Conservation (phyloP, 2,113 vertebrate species). For the Archocentrus centrarchus region DNA sequence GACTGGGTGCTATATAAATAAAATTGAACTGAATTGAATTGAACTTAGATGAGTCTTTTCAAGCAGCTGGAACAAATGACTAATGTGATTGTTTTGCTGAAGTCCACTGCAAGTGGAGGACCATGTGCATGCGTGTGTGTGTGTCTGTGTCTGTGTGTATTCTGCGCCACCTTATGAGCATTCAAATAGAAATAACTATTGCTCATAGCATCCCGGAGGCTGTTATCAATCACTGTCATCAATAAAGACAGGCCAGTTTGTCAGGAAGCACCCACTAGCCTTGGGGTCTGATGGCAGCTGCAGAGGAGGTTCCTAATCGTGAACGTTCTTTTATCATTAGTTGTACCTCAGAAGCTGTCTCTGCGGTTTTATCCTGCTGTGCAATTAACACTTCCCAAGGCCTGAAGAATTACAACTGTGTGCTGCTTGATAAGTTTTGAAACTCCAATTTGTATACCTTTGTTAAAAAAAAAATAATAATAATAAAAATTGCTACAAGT, state of each 20-base stretch:
- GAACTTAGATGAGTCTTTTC: too few species aligned
- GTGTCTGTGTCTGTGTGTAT: not conserved
- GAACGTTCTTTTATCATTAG: constrained; percentile 42
- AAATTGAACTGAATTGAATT: too few species aligned
- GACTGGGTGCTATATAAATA: too few species aligned
- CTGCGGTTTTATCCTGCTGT: constrained; percentile 41
- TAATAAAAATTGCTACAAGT: not conserved
- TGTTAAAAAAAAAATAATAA: not conserved
- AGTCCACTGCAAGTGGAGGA: not conserved
- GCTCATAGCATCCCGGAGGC: constrained; percentile 70
- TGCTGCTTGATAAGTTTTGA: constrained; percentile 10
- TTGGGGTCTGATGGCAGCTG: constrained; percentile 21
- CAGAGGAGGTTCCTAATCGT: constrained; percentile 36
- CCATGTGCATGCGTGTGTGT: constrained; percentile 8
- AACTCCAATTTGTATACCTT: constrained; percentile 4
- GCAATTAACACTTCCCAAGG: constrained; percentile 17
- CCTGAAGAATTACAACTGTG: not conserved
- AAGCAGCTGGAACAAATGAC: not conserved
- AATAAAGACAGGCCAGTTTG: constrained; percentile 75
- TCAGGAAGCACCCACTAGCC: constrained; percentile 62
- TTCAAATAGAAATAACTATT: constrained; percentile 81
- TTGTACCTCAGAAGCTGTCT: constrained; percentile 18
- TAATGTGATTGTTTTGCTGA: not conserved
- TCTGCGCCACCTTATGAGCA: constrained; percentile 60
- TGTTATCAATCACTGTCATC: constrained; percentile 76